Conservation (phyloP, 2,113 vertebrate species). For the Fregata magnificens region DNA sequence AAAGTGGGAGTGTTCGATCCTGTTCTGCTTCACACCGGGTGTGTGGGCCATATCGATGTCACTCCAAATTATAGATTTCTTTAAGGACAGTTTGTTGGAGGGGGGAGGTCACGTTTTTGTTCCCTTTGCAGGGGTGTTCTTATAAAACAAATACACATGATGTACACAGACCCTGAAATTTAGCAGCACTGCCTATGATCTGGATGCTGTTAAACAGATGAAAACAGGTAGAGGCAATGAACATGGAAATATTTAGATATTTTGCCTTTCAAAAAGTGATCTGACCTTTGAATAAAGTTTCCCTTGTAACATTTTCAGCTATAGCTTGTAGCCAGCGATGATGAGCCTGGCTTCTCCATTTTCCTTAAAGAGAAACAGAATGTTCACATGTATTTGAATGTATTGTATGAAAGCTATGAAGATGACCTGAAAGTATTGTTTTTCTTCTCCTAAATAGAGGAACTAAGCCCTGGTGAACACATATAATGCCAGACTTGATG, state of each 20-base stretch:
- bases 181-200: not conserved
- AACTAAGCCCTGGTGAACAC: not conserved
- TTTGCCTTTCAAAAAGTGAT: not conserved
- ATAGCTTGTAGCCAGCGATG: not conserved
- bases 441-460: not conserved
- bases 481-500: not conserved
- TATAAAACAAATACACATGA: not conserved
- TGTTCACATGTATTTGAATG: not conserved
- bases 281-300: not conserved
- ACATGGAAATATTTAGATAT: not conserved
- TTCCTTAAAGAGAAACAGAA: not conserved
- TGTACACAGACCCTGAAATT: not conserved
- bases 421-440: not conserved
- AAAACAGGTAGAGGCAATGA: not conserved
- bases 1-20: not conserved
- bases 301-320: not conserved
- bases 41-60: not conserved
- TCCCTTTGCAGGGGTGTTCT: not conserved
- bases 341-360: not conserved
- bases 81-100: not conserved
- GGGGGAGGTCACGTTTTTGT: not conserved
- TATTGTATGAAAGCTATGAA: not conserved
- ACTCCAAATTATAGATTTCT: not conserved
- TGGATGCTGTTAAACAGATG: not conserved
- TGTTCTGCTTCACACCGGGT: accelerated